Evolutionary conservation across 1,140 invertebrate species (phyloP), one percentile per base, ranked within the genome.

Genomic region (Plectus sambesii): DNA sequence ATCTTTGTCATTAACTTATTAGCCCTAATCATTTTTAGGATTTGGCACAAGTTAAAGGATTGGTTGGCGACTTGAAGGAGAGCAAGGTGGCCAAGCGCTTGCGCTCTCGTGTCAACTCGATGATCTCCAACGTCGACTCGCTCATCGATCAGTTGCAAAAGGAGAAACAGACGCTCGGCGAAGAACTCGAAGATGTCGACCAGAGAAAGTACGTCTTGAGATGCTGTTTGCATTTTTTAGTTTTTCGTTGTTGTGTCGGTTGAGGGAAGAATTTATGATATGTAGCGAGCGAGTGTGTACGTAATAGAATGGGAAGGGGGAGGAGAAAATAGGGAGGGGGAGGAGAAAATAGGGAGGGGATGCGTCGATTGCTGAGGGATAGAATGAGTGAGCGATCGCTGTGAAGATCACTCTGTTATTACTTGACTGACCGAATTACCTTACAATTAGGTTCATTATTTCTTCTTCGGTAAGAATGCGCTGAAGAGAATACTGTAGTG

Each of bases 111-210:
- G 42, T 61, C 9, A 61, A 61, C 24, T 47, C 59, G 4, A 61
- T 61, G 55, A 61, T 61, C 19, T 35, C 58, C 23, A 45, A 54
- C 23, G 51, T 61, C 8, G 59, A 61, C 35, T 25, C 53, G n/a
- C 40, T 61, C 17, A 55, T 61, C 4, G 48, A 36, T 15, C 53
- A 58, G 20, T 38, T 61, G 12, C 54, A 61, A 40, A 47, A 44
- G 4, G 55, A 61, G 26, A 61, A 52, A 43, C 38, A 42, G 22
- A 47, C 25, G 12, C 42, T 58, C 6, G 42, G 42, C 22, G 55
- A 58, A 40, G 38, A 17, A 20, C 51, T 53, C 3, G 43, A 58
- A 19, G 35, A 27, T 3, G 49, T 26, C 6, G 37, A 47, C 4
- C 19, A 9, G 8, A 58, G 58, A 36, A 15, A 51, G 53, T 55